These are phyloP conservation scores for Hydrolagus affinis DNA, from an alignment of 2,113 vertebrate species.

Conservation along the genomic window DNA sequence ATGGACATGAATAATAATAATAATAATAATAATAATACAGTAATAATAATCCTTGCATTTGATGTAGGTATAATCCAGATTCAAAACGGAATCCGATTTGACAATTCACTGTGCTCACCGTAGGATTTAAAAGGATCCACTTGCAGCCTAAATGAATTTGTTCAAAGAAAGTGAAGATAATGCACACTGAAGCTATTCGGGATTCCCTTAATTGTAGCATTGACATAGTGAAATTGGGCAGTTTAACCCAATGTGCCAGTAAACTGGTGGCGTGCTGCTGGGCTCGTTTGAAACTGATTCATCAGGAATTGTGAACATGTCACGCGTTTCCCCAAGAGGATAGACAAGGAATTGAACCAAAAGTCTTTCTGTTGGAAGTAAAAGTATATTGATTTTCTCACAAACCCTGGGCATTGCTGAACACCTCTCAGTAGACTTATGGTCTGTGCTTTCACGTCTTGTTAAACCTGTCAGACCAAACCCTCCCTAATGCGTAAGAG, in stretches of 20 bases:
- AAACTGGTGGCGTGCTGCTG: neutral
- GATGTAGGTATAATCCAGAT: neutral
- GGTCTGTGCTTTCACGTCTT: no score
- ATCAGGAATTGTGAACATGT: conserved; percentile 6
- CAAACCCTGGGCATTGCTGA: neutral
- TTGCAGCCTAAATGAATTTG: neutral
- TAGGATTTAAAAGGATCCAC: neutral
- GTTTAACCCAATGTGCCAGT: conserved; percentile 17
- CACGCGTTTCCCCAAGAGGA: neutral
- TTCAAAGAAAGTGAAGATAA: neutral
- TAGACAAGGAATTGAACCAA: neutral
- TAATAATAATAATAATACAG: neutral
- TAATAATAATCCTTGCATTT: neutral
- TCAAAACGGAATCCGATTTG: neutral
- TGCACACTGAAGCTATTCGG: neutral
- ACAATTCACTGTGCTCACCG: neutral
- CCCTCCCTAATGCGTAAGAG: no score
- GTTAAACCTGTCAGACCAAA: no score
- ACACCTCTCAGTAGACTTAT: conserved; percentile 10
- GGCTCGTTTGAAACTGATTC: conserved; percentile 2
- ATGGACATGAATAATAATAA: neutral
- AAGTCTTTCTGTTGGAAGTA: neutral
- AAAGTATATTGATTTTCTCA: conserved; percentile 22
- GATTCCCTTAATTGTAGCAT: neutral
- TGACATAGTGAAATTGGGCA: conserved; percentile 9